These are phyloP conservation scores for Chymomyza procnemis DNA, from an alignment of 2,888 invertebrate genomes.

Conservation along the genomic window DNA sequence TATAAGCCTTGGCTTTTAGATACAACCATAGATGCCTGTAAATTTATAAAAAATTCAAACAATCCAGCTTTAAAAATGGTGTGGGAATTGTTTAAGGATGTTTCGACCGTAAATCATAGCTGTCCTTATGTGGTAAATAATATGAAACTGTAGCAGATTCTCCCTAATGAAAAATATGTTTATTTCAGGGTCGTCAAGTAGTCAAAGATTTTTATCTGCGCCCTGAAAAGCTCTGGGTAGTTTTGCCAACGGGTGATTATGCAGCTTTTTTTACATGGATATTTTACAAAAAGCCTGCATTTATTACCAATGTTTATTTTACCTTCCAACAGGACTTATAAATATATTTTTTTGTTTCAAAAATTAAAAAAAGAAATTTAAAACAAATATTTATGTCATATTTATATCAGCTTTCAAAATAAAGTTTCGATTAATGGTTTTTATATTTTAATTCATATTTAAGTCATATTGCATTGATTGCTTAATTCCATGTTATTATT, in stretches of 20 bases:
- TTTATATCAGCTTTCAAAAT: too few species aligned
- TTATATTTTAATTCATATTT: too few species aligned
- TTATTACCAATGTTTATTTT: neutral
- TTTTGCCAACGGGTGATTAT: neutral
- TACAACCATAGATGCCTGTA: neutral
- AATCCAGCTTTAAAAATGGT: neutral
- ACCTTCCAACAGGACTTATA: too few species aligned
- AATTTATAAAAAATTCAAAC: neutral
- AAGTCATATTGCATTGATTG: too few species aligned
- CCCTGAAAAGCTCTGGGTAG: neutral
- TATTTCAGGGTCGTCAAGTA: neutral
- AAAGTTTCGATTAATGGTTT: too few species aligned
- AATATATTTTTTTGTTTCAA: too few species aligned
- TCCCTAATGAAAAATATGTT: neutral
- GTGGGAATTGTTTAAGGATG: neutral
- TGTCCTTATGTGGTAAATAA: neutral
- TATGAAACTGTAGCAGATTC: neutral
- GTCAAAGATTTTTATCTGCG: neutral
- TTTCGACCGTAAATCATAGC: neutral
- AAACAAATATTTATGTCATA: too few species aligned
- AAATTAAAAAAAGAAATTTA: too few species aligned
- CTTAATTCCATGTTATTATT: too few species aligned
- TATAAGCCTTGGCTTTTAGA: constrained; percentile 6
- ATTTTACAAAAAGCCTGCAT: neutral
- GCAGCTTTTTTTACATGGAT: neutral